A percentile compares a stretch with the other conserved stretches of the same genome.
These are phyloP conservation scores for Poeciliopsis gracilis DNA, from an alignment of 2,797 vertebrate species.

Conservation along the genomic window DNA sequence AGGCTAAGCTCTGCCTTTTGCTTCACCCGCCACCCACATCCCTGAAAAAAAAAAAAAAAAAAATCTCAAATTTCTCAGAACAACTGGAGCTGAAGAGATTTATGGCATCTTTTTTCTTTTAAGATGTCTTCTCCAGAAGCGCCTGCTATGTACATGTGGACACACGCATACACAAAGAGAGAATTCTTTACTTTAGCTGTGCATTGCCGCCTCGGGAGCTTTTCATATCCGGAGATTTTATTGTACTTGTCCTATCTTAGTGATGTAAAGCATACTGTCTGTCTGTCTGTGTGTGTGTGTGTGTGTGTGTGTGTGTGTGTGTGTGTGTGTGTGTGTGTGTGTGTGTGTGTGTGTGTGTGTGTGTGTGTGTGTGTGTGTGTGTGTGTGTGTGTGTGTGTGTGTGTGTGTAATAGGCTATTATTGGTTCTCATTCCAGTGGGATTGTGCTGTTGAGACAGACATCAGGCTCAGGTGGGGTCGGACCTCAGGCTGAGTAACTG, in stretches of 20 bases:
- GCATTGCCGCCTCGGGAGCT: conserved; percentile 62
- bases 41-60: not conserved
- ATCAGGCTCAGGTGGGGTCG: conserved; percentile 75
- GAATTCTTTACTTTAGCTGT: conserved; percentile 53
- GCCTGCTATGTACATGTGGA: conserved; percentile 27
- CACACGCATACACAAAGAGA: conserved; percentile 29
- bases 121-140: conserved; percentile 47
- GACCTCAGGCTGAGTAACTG: conserved; percentile 71
- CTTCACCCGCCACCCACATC: conserved; percentile 32
- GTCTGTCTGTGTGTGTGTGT: too few relatives aligned
- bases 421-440: conserved; percentile 78
- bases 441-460: conserved; percentile 73
- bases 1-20: conserved; percentile 34
- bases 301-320: conserved; percentile 21
- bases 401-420: conserved; percentile 68
- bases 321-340: conserved; percentile 26
- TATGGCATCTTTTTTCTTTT: conserved; percentile 50
- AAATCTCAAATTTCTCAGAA: conserved; percentile 46
- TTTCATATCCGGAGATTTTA: conserved; percentile 83
- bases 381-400: conserved; percentile 27
- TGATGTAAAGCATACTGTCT: conserved; percentile 52
- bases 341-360: conserved; percentile 28
- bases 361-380: conserved; percentile 31
- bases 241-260: conserved; percentile 81
- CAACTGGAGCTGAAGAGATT: conserved; percentile 54